These are phyloP conservation scores for Arothron firmamentum DNA, from an alignment of 2,113 vertebrate genomes.

Conservation along the genomic window DNA sequence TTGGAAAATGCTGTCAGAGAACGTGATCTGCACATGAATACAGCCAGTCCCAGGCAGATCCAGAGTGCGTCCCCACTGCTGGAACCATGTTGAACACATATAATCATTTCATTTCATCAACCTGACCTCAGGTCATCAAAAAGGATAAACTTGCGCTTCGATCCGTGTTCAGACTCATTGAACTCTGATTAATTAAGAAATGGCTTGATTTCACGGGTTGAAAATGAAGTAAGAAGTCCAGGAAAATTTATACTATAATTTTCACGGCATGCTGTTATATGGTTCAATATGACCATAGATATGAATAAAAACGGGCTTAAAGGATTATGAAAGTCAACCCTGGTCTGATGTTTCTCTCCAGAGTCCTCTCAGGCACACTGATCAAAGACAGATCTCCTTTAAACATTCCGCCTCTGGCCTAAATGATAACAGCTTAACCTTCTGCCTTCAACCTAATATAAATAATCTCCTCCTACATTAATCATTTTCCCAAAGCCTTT, in stretches of 20 bases:
- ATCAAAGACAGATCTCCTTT: not conserved
- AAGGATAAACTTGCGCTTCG: too few relatives aligned
- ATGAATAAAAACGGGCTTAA: not conserved
- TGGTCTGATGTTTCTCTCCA: not conserved
- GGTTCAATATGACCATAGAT: not conserved
- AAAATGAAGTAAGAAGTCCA: not conserved
- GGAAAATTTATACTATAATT: not conserved
- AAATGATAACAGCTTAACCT: too few relatives aligned
- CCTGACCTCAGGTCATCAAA: too few relatives aligned
- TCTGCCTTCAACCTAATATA: slow-evolving; percentile 9
- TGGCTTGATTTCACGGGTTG: too few relatives aligned
- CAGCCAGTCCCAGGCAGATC: slow-evolving; percentile 9
- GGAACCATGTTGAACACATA: too few relatives aligned
- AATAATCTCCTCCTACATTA: slow-evolving; percentile 16
- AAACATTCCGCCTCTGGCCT: not conserved
- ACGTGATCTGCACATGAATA: slow-evolving; percentile 24
- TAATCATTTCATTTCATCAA: too few relatives aligned
- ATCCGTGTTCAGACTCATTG: too few relatives aligned
- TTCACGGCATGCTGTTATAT: not conserved
- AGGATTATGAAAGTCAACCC: not conserved
- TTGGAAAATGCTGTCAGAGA: slow-evolving; percentile 11
- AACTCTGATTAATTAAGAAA: too few relatives aligned
- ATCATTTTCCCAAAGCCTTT: slow-evolving; percentile 21
- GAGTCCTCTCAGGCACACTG: not conserved
- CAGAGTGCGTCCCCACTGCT: too few relatives aligned